Evolutionary conservation across 2,888 invertebrate genomes (phyloP).

Genomic region (Camponotus fellah): DNA sequence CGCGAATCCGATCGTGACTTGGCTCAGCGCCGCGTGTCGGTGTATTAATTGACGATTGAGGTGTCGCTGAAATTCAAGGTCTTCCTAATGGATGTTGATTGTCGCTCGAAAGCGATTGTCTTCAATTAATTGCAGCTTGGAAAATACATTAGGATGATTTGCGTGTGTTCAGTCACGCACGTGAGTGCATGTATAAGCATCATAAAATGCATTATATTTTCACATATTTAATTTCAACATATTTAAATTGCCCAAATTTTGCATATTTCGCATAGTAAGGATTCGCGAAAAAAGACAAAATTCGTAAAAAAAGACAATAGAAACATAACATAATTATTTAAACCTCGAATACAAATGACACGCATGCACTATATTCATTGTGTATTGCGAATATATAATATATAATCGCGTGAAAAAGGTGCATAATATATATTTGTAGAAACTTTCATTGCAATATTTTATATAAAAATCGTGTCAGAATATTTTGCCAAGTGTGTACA

Average conservation of each 20-base stretch:
- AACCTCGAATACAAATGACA: conserved; percentile 11
- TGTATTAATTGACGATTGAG: neutral
- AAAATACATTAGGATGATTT: conserved; percentile 9
- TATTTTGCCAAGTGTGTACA: neutral
- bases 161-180: neutral
- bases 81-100: neutral
- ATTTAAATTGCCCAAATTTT: neutral
- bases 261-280: neutral
- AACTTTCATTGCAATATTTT: conserved; percentile 44
- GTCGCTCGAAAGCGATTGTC: conserved; percentile 4
- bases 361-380: conserved; percentile 13
- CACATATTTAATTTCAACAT: neutral
- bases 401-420: conserved; percentile 16
- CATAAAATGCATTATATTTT: neutral
- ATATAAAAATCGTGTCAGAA: conserved; percentile 21
- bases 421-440: conserved; percentile 2
- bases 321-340: conserved; percentile 11
- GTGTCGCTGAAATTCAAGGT: conserved; percentile 44
- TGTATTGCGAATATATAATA: conserved; percentile 9
- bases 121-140: conserved; percentile 8
- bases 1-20: conserved; percentile 59
- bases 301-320: conserved; percentile 7
- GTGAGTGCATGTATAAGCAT: neutral
- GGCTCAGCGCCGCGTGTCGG: conserved; percentile 1
- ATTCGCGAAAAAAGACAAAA: neutral